Conservation (phyloP, 53 echinoderm and acorn worm species). For the Glandiceps talaboti region DNA sequence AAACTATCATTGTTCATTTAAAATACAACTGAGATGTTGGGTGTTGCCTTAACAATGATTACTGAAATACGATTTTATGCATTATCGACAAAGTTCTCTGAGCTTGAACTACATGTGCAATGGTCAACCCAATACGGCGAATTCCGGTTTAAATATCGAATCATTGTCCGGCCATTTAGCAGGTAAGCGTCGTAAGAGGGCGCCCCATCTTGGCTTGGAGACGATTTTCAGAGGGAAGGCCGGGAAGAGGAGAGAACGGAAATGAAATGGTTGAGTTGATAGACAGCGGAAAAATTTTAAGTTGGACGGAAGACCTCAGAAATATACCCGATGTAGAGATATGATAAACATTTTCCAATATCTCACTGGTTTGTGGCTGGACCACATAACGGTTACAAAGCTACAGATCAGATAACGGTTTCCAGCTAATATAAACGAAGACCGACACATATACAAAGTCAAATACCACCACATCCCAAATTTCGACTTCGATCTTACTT, state of each 20-base stretch:
- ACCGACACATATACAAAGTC: conserved; percentile 6
- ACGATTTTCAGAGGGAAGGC: neutral
- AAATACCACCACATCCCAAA: neutral
- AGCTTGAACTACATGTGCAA: too few species aligned
- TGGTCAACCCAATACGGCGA: too few species aligned
- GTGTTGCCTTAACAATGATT: too few species aligned
- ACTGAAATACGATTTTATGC: too few species aligned
- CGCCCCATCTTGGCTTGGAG: too few species aligned
- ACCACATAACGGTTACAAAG: neutral
- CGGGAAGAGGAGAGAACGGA: neutral
- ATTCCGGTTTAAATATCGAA: too few species aligned
- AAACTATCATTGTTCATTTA: too few species aligned
- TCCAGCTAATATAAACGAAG: conserved; percentile 8
- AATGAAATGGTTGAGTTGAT: neutral
- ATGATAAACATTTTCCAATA: conserved; percentile 7
- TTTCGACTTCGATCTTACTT: too few species aligned
- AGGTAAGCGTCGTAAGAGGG: too few species aligned
- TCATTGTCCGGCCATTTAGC: too few species aligned
- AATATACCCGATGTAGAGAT: neutral
- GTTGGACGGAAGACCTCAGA: neutral
- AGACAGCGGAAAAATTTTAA: neutral
- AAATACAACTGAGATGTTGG: too few species aligned
- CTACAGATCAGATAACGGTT: conserved; percentile 7
- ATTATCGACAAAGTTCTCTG: too few species aligned
- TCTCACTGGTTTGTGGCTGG: conserved; percentile 6